These are phyloP conservation scores for Drosophila imparisetae DNA, from an alignment of 2,888 invertebrate species.

Conservation along the genomic window DNA sequence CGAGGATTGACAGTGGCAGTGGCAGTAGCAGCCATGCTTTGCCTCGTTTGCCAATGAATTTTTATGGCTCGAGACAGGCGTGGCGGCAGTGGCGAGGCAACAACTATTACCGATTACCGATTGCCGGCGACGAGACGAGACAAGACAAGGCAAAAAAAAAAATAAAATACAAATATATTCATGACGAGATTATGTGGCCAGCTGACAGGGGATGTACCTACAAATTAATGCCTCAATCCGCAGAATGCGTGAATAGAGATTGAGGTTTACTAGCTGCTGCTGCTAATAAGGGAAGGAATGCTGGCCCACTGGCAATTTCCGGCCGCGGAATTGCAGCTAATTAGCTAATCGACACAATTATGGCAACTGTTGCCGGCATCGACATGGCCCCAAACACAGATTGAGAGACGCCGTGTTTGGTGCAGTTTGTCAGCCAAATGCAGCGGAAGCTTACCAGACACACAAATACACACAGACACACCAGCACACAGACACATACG, in stretches of 20 bases:
- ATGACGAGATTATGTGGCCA: constrained; percentile 70
- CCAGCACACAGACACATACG: constrained; percentile 18
- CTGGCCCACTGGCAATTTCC: constrained; percentile 65
- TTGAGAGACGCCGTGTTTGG: constrained; percentile 1
- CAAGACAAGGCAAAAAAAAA: constrained; percentile 43
- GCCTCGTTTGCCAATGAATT: constrained; percentile 75
- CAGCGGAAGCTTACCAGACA: constrained; percentile 65
- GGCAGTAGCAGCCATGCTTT: constrained; percentile 53
- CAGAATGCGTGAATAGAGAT: not conserved
- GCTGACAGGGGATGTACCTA: constrained; percentile 45
- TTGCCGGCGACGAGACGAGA: constrained; percentile 1
- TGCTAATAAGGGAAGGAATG: not conserved
- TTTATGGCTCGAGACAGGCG: constrained; percentile 68
- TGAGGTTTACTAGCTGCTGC: constrained; percentile 8
- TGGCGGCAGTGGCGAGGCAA: not conserved
- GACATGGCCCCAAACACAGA: constrained; percentile 8
- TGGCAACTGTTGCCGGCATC: constrained; percentile 26
- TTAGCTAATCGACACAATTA: constrained; percentile 79
- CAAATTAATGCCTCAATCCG: constrained; percentile 40
- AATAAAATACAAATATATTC: constrained; percentile 71
- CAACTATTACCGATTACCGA: not conserved
- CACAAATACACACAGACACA: constrained; percentile 1
- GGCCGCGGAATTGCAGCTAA: constrained; percentile 73
- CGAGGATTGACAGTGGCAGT: constrained; percentile 37
- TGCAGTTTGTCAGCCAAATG: constrained; percentile 28